Percentiles rank a stretch among this genome's conserved stretches.
Evolutionary conservation across 2,113 vertebrate genomes (phyloP).

Genomic region (Oceanodroma tethys): DNA sequence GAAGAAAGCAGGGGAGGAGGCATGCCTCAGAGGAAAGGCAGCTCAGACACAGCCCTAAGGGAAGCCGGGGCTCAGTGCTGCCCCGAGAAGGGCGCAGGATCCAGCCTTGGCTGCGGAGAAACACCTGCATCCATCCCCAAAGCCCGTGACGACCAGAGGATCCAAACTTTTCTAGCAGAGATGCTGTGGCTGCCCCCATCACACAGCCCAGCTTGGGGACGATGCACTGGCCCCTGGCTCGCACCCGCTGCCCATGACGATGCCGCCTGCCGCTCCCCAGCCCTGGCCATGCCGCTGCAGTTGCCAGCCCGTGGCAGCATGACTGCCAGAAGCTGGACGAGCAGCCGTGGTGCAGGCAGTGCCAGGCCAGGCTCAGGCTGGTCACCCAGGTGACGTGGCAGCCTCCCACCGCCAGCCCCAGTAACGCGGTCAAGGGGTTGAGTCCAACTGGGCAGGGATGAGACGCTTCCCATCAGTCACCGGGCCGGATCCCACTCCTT

Average conservation of each 20-base stretch:
- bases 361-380: not conserved
- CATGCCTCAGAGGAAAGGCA: not conserved
- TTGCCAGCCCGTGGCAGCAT: fast-evolving
- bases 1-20: not conserved
- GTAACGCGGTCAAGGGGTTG: fast-evolving
- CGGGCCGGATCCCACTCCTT: fast-evolving
- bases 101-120: not conserved
- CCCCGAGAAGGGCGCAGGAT: fast-evolving
- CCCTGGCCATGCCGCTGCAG: fast-evolving
- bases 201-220: not conserved
- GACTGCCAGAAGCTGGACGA: not conserved
- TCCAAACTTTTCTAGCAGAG: not conserved
- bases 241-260: fast-evolving
- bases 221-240: not conserved
- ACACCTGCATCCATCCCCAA: not conserved
- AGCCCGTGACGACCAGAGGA: fast-evolving
- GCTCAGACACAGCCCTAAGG: not conserved
- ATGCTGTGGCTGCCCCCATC: not conserved
- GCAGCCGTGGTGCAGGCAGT: not conserved
- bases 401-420: not conserved
- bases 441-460: not conserved
- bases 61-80: not conserved
- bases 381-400: fast-evolving
- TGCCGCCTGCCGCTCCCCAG: not conserved
- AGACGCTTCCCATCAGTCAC: not conserved